Percentiles rank a stretch among this genome's conserved stretches.
Evolutionary conservation across 2,888 invertebrate genomes (phyloP).

Genomic region (Lacanobia wlatinum): DNA sequence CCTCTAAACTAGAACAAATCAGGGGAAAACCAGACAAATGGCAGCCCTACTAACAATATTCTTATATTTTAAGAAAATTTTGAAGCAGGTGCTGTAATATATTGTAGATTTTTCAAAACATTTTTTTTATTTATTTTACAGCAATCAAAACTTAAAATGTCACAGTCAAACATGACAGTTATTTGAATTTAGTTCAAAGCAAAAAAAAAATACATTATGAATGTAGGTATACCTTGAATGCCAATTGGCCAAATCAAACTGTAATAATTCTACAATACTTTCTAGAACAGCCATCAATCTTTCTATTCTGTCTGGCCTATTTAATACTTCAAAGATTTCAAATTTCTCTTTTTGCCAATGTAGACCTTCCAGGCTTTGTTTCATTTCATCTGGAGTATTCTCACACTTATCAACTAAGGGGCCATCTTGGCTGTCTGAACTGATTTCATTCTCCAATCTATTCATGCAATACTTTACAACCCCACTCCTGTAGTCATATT

Average conservation of each 20-base stretch:
- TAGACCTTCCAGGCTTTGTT: constrained; percentile 78
- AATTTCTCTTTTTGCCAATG: constrained; percentile 86
- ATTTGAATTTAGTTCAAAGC: not conserved
- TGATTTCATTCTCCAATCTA: constrained; percentile 83
- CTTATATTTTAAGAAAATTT: no score
- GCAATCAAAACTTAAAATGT: not conserved
- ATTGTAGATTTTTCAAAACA: not conserved
- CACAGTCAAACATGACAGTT: no score
- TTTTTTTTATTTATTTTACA: not conserved
- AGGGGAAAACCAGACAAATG: no score
- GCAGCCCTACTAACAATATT: no score
- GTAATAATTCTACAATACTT: constrained; percentile 88
- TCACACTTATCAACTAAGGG: constrained; percentile 79
- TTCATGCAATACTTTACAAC: constrained; percentile 84
- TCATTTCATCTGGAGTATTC: constrained; percentile 81
- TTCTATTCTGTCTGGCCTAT: constrained; percentile 84
- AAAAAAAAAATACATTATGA: not conserved
- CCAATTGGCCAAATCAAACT: constrained; percentile 91
- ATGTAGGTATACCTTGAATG: constrained; percentile 81
- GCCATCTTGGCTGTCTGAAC: constrained; percentile 77
- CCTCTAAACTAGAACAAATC: no score
- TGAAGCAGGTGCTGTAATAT: no score
- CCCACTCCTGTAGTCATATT: constrained; percentile 79
- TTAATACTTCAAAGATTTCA: constrained; percentile 83
- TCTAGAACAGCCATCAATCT: constrained; percentile 88